A percentile compares a stretch with the other conserved stretches of the same genome.
Conservation (phyloP, 2,113 vertebrate species). For the Meles meles region DNA sequence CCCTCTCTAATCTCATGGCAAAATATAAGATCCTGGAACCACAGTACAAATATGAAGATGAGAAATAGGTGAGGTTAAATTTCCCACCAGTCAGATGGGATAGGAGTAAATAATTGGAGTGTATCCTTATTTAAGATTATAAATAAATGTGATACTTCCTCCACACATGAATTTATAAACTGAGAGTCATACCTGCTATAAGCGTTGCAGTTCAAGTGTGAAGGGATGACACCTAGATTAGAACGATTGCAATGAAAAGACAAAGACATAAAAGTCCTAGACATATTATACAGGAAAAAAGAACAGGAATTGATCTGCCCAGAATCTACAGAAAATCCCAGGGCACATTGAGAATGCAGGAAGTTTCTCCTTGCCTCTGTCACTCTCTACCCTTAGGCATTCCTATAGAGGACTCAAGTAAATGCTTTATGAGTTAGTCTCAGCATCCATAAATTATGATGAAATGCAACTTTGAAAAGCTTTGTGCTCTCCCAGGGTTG, state of each 20-base stretch:
- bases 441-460: constrained; percentile 41
- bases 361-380: constrained; percentile 13
- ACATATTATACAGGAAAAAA: background rate
- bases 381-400: constrained; percentile 14
- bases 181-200: constrained; percentile 33
- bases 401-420: constrained; percentile 4
- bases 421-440: constrained; percentile 26
- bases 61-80: constrained; percentile 3
- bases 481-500: background rate
- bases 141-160: constrained; percentile 46
- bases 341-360: background rate
- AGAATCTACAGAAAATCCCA: constrained; percentile 23
- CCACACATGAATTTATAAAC: constrained; percentile 28
- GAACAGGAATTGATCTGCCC: background rate
- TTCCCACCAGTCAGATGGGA: constrained; percentile 28
- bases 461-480: constrained; percentile 52
- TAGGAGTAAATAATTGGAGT: background rate
- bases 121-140: constrained; percentile 56
- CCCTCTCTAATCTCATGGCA: background rate
- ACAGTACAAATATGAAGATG: background rate
- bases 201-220: background rate
- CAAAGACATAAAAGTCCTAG: background rate
- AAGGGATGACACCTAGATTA: constrained; percentile 4
- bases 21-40: background rate
- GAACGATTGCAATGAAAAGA: constrained; percentile 19